These are phyloP conservation scores for Pangasius macronema DNA, from an alignment of 2,797 vertebrate species.

Conservation along the genomic window DNA sequence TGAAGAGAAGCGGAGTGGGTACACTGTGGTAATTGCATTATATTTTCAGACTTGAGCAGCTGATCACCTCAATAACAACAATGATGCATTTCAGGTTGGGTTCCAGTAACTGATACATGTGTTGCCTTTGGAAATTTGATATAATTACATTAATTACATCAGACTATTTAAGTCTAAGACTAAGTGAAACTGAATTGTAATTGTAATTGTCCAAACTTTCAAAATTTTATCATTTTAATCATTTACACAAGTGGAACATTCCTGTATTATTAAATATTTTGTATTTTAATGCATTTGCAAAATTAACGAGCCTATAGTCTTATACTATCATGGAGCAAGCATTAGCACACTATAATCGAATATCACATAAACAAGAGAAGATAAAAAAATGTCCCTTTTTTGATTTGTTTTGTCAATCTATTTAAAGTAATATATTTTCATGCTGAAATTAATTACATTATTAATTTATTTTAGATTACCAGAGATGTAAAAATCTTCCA, in stretches of 20 bases:
- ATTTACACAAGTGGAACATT: too few relatives aligned
- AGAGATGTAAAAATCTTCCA: background rate
- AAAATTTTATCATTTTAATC: background rate
- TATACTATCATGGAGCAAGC: background rate
- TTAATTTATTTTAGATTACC: background rate
- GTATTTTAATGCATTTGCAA: background rate
- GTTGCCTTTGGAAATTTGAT: background rate
- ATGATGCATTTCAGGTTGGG: background rate
- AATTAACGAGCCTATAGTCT: background rate
- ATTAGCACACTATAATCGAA: background rate
- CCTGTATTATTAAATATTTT: background rate
- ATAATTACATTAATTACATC: background rate
- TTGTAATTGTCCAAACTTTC: background rate
- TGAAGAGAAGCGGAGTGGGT: background rate
- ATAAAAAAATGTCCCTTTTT: background rate
- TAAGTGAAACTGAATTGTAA: background rate
- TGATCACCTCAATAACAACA: background rate
- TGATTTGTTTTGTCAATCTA: background rate
- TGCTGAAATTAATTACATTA: background rate
- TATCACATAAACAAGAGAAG: background rate
- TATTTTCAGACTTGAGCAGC: background rate
- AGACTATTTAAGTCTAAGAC: background rate
- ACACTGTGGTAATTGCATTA: background rate
- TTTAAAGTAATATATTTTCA: background rate
- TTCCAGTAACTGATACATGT: background rate